Conservation (phyloP, 2,797 vertebrate genomes). For the Sternotherus odoratus region DNA sequence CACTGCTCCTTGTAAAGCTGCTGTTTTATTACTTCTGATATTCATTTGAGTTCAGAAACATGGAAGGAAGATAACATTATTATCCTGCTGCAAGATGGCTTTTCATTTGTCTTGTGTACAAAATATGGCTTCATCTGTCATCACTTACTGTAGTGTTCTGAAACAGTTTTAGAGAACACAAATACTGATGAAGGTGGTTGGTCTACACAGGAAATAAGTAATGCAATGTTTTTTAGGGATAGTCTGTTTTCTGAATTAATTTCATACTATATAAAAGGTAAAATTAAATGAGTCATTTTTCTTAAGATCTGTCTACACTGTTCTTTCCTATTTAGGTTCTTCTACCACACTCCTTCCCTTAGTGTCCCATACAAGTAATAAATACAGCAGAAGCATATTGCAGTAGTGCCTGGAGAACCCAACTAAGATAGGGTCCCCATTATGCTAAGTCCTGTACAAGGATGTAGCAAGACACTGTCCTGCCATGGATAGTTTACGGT, state of each 20-base stretch:
- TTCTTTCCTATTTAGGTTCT: not conserved
- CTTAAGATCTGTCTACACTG: not conserved
- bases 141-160: accelerated
- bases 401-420: not conserved
- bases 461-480: accelerated
- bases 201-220: not conserved
- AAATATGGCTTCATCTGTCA: not conserved
- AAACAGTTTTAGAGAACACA: not conserved
- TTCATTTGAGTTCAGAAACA: slow-evolving; percentile 5
- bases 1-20: slow-evolving; percentile 41
- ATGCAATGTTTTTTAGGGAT: not conserved
- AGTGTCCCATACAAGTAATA: not conserved
- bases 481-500: not conserved
- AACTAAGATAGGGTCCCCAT: not conserved
- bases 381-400: not conserved
- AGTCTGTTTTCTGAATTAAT: not conserved
- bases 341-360: not conserved
- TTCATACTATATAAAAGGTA: not conserved
- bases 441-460: not conserved
- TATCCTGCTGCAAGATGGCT: not conserved
- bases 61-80: not conserved
- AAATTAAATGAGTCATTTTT: not conserved
- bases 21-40: slow-evolving; percentile 45
- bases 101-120: not conserved
- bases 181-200: not conserved